These are phyloP conservation scores for Amblyjoppa proteus DNA, from an alignment of 2,888 invertebrate genomes.

Conservation along the genomic window DNA sequence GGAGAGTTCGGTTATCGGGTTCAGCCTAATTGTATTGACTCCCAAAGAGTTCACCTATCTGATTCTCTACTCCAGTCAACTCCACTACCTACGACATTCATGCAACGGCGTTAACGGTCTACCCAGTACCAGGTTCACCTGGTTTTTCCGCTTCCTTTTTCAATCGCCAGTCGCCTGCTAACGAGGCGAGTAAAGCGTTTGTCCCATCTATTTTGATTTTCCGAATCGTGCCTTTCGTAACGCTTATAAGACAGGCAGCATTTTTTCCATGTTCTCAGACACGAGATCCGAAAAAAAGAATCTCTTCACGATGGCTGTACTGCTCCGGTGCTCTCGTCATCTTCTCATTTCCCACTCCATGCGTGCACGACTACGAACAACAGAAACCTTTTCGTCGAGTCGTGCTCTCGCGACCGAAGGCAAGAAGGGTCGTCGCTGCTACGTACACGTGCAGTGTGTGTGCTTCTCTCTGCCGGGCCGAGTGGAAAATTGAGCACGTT, in stretches of 20 bases:
- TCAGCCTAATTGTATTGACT: too few relatives aligned
- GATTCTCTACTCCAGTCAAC: not conserved
- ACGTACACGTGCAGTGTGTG: not conserved
- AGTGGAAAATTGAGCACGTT: conserved; percentile 54
- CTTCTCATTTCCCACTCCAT: conserved; percentile 37
- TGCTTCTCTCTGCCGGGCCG: conserved; percentile 8
- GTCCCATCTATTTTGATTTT: conserved; percentile 48
- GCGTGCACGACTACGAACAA: conserved; percentile 33
- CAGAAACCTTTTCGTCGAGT: conserved; percentile 46
- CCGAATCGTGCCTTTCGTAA: conserved; percentile 30
- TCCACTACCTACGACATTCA: conserved; percentile 9
- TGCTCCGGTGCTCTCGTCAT: conserved; percentile 10
- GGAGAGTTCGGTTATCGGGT: too few relatives aligned
- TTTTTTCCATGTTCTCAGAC: not conserved
- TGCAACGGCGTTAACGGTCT: not conserved
- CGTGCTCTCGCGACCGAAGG: conserved; percentile 14
- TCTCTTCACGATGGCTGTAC: not conserved
- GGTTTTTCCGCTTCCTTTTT: conserved; percentile 31
- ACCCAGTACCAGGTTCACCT: not conserved
- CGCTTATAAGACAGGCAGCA: conserved; percentile 28
- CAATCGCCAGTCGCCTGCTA: not conserved
- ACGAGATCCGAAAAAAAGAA: not conserved
- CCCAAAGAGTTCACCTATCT: too few relatives aligned
- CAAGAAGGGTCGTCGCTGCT: not conserved
- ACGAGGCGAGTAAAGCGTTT: conserved; percentile 44